These are phyloP conservation scores for Lasioglossum marginatum DNA, from an alignment of 2,888 invertebrate genomes.

Conservation along the genomic window DNA sequence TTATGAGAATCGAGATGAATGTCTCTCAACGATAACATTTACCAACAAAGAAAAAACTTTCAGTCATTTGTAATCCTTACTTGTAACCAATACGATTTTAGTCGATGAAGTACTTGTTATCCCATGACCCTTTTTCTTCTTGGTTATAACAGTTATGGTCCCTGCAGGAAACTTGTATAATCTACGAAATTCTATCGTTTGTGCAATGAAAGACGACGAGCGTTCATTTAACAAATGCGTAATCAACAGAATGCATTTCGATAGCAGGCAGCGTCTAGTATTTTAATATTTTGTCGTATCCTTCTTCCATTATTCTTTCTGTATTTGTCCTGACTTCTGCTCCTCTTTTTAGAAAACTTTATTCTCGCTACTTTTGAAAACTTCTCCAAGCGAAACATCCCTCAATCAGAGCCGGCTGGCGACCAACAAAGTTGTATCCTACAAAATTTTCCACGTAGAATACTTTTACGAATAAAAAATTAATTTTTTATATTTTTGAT, in stretches of 20 bases:
- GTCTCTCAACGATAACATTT: too few relatives aligned
- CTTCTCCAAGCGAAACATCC: not conserved
- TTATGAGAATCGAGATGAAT: too few relatives aligned
- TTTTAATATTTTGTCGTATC: not conserved
- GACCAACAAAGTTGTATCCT: not conserved
- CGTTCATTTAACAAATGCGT: not conserved
- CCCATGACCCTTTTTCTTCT: too few relatives aligned
- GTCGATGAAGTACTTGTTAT: too few relatives aligned
- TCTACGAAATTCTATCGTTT: not conserved
- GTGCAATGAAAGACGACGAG: not conserved
- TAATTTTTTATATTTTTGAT: not conserved
- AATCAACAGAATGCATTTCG: not conserved
- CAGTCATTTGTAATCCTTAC: too few relatives aligned
- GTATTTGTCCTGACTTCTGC: not conserved
- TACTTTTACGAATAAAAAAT: not conserved
- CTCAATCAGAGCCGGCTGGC: conserved; percentile 1
- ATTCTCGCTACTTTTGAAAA: not conserved
- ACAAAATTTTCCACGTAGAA: not conserved
- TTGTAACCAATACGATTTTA: too few relatives aligned
- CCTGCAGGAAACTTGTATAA: not conserved
- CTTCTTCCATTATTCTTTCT: not conserved
- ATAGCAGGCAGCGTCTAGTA: not conserved
- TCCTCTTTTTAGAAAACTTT: not conserved
- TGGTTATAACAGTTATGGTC: too few relatives aligned
- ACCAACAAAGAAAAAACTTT: too few relatives aligned